phyloP scores from a whole-genome alignment of 1,140 invertebrate species.

The Limonius californicus region DNA sequence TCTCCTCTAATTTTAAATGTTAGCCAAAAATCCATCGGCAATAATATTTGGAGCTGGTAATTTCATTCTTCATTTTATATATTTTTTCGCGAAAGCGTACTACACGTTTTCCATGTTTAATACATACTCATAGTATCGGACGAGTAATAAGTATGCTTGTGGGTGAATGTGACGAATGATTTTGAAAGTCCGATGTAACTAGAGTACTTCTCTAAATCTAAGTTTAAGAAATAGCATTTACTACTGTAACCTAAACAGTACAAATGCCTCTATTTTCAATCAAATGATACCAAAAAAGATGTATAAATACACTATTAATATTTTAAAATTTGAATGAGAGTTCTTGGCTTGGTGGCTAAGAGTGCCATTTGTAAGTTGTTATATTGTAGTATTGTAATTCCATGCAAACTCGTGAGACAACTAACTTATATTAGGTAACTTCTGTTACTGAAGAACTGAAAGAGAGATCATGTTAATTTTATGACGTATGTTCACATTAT shows the following conservation, averaged over 20 bases:
- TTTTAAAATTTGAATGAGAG: slow-evolving; percentile 25
- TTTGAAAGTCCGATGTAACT: slow-evolving; percentile 24
- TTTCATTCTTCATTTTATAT: slow-evolving; percentile 4
- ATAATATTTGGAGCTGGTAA: neutral
- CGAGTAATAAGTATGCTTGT: slow-evolving; percentile 27
- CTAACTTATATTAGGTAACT: slow-evolving; percentile 4
- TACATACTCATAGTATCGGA: neutral
- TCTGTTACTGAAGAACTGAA: neutral
- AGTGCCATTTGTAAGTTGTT: slow-evolving; percentile 40
- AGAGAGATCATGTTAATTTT: slow-evolving; percentile 33
- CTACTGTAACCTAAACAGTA: slow-evolving; percentile 27
- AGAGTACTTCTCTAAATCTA: slow-evolving; percentile 35
- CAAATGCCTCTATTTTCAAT: slow-evolving; percentile 31
- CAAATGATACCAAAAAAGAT: slow-evolving; percentile 36
- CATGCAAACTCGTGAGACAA: neutral
- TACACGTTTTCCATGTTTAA: neutral
- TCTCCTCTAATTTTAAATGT: too few relatives aligned
- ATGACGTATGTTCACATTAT: slow-evolving; percentile 31
- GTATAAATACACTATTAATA: slow-evolving; percentile 23
- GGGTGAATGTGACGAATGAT: slow-evolving; percentile 28
- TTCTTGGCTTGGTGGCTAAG: slow-evolving; percentile 30
- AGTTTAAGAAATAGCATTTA: slow-evolving; percentile 40
- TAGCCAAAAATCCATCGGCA: neutral
- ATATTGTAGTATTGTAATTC: slow-evolving; percentile 21
- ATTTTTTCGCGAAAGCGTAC: slow-evolving; percentile 8